A percentile compares a stretch with the other conserved stretches of the same genome.
Conservation (phyloP, 2,888 invertebrate genomes). For the Nemotelus pantherinus region DNA sequence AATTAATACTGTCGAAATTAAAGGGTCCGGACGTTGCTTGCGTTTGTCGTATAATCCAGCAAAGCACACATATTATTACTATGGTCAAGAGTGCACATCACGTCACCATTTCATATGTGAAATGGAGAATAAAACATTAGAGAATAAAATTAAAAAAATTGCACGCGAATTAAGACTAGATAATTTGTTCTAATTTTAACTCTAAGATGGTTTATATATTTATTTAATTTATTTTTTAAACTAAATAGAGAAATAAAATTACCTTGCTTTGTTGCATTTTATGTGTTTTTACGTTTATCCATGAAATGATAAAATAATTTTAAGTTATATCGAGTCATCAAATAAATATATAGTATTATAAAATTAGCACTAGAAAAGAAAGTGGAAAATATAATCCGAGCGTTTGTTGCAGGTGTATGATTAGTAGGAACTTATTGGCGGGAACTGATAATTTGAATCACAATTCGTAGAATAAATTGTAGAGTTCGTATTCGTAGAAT, state of each 20-base stretch:
- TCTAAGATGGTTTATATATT: slow-evolving; percentile 3
- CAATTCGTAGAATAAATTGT: no score
- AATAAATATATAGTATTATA: no score
- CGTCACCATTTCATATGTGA: slow-evolving; percentile 79
- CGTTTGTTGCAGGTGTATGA: no score
- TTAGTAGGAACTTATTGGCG: no score
- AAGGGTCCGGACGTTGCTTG: slow-evolving; percentile 77
- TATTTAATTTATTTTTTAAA: slow-evolving; percentile 36
- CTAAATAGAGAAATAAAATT: neutral
- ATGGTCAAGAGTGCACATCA: slow-evolving; percentile 78
- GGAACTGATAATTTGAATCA: no score
- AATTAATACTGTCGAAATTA: slow-evolving; percentile 66
- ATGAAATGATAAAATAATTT: neutral
- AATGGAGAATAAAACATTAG: slow-evolving; percentile 69
- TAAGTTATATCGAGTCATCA: neutral
- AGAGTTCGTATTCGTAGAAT: no score
- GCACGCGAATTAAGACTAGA: slow-evolving; percentile 60
- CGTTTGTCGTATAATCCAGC: slow-evolving; percentile 73
- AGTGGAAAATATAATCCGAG: no score
- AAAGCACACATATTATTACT: slow-evolving; percentile 71
- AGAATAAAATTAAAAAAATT: slow-evolving; percentile 71
- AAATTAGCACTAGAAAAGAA: no score
- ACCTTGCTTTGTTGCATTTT: neutral
- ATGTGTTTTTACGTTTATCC: neutral
- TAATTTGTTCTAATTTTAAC: neutral